Conservation (phyloP, 2,797 vertebrate species). For the Crotalus adamanteus region DNA sequence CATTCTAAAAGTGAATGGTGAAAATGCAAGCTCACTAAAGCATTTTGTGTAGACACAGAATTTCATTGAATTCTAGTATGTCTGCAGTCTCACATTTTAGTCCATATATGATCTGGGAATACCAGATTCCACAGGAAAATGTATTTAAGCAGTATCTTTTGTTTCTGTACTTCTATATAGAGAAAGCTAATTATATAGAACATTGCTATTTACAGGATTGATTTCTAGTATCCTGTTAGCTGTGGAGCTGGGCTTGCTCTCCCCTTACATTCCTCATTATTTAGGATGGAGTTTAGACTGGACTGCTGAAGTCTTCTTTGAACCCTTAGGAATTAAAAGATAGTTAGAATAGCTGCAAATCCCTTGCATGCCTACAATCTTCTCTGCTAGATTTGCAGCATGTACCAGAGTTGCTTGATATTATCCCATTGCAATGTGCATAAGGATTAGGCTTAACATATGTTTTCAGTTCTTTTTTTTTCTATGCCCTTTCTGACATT, state of each 20-base stretch:
- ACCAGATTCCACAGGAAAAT: not conserved
- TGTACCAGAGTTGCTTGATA: not conserved
- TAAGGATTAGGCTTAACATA: not conserved
- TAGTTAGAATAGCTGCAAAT: not conserved
- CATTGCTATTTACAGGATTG: not conserved
- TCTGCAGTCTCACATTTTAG: too few species aligned
- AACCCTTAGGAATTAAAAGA: not conserved
- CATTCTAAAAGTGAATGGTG: not conserved
- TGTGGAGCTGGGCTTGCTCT: not conserved
- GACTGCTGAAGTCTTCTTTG: not conserved
- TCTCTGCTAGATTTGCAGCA: not conserved
- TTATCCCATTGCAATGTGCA: not conserved
- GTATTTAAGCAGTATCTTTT: not conserved
- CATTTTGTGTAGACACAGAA: not conserved
- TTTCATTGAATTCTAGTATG: not conserved
- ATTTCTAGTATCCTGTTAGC: not conserved
- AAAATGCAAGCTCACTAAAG: not conserved
- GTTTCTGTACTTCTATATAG: not conserved
- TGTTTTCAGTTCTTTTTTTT: not conserved
- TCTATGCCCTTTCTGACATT: not conserved
- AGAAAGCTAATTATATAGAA: not conserved
- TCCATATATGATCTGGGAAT: not conserved
- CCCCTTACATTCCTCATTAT: not conserved
- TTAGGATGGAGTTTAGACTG: not conserved
- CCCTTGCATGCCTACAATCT: not conserved